These are phyloP conservation scores for Drosophila elegans DNA, from an alignment of 1,140 invertebrate species.

Conservation along the genomic window DNA sequence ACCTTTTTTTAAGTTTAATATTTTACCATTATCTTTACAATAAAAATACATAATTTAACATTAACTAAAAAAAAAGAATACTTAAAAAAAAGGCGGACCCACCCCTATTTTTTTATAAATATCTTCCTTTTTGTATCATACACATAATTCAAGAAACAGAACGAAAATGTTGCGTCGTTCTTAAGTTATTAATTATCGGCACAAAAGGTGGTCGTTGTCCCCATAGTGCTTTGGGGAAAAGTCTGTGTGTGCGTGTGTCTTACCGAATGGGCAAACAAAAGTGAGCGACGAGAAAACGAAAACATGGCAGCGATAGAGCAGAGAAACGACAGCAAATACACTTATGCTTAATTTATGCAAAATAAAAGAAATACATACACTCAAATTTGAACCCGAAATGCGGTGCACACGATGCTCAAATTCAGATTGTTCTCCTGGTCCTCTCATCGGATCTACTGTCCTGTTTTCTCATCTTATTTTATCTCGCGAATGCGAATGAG, in stretches of 20 bases:
- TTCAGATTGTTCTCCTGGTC: constrained; percentile 31
- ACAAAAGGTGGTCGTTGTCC: too few species aligned
- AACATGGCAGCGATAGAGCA: constrained; percentile 19
- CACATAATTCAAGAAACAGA: too few species aligned
- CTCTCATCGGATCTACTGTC: constrained; percentile 3
- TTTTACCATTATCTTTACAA: too few species aligned
- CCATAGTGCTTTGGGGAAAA: constrained; percentile 15
- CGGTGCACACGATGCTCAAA: constrained; percentile 64
- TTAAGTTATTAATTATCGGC: too few species aligned
- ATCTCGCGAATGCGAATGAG: constrained; percentile 63
- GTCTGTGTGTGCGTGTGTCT: constrained; percentile 30
- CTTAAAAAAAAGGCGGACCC: too few species aligned
- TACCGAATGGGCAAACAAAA: constrained; percentile 71
- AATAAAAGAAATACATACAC: constrained; percentile 81
- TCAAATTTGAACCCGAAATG: constrained; percentile 71
- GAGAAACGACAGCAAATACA: constrained; percentile 63
- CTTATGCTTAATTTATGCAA: constrained; percentile 83
- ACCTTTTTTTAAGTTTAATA: too few species aligned
- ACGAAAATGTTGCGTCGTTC: too few species aligned
- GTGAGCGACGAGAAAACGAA: constrained; percentile 53
- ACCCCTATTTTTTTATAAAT: too few species aligned
- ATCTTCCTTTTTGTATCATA: too few species aligned
- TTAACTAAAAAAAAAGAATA: too few species aligned
- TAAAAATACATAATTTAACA: too few species aligned
- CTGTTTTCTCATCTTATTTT: constrained; percentile 2